phyloP scores from a whole-genome alignment of 2,113 vertebrate genomes.

The Scolopax mira region DNA sequence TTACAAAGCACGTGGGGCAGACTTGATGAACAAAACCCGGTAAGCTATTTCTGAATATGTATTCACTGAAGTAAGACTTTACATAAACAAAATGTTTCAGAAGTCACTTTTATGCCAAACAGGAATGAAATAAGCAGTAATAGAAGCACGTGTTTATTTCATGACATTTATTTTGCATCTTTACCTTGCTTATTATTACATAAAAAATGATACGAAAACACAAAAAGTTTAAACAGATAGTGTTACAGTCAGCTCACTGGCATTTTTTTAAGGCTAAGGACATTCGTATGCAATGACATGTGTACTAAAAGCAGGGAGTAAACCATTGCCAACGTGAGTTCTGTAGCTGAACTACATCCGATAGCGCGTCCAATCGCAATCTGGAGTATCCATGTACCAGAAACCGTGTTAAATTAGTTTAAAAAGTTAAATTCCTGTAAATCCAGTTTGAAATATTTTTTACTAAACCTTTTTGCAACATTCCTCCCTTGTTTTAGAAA shows the following conservation, averaged over 20 bases:
- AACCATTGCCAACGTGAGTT: not conserved
- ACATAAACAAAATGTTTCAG: not conserved
- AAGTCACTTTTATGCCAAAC: not conserved
- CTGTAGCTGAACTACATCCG: not conserved
- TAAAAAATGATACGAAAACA: not conserved
- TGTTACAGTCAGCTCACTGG: rapidly evolving
- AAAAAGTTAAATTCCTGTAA: not conserved
- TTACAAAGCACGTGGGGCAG: slow-evolving; percentile 95
- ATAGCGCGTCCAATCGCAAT: not conserved
- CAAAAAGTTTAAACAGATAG: not conserved
- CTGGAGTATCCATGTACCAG: not conserved
- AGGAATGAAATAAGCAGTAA: not conserved
- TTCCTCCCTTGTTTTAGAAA: not conserved
- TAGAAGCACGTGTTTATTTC: not conserved
- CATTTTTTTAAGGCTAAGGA: not conserved
- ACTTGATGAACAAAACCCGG: slow-evolving; percentile 93
- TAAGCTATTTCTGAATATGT: slow-evolving; percentile 65
- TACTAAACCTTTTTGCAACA: not conserved
- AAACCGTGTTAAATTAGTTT: too few species aligned
- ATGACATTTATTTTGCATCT: not conserved
- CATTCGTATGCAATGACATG: rapidly evolving
- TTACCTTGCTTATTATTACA: not conserved
- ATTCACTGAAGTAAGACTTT: not conserved
- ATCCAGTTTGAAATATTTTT: not conserved
- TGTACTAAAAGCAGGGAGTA: not conserved